A percentile compares a stretch with the other conserved stretches of the same genome.
These are phyloP conservation scores for Phymatocera aterrima DNA, from an alignment of 2,888 invertebrate species.

Conservation along the genomic window DNA sequence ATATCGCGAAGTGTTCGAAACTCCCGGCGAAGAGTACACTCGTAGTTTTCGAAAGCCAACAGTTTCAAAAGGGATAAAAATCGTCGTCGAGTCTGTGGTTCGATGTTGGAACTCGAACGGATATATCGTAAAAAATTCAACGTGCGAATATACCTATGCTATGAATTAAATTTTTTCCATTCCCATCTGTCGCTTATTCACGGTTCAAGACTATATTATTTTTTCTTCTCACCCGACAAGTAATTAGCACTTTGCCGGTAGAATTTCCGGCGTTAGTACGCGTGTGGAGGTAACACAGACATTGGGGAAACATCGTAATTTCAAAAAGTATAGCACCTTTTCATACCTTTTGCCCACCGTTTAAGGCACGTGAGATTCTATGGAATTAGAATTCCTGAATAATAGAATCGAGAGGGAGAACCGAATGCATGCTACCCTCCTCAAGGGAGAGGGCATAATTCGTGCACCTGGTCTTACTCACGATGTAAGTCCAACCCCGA, in stretches of 20 bases:
- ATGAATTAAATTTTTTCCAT: conserved; percentile 21
- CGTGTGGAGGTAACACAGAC: background rate
- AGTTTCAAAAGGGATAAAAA: too few species aligned
- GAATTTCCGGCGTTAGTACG: conserved; percentile 5
- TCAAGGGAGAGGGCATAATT: background rate
- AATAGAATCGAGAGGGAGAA: conserved; percentile 1
- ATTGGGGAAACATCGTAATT: background rate
- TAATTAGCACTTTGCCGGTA: conserved; percentile 4
- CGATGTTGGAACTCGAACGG: too few species aligned
- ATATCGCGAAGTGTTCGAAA: too few species aligned
- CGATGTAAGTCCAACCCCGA: background rate
- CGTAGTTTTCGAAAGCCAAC: too few species aligned
- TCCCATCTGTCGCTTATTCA: conserved; percentile 17
- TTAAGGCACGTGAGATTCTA: background rate
- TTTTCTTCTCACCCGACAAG: conserved; percentile 22
- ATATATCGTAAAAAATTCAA: too few species aligned
- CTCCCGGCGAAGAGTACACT: too few species aligned
- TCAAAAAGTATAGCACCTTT: background rate
- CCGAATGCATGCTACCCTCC: background rate
- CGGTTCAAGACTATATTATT: conserved; percentile 16
- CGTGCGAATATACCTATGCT: background rate
- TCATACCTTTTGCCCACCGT: background rate
- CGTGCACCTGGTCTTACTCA: background rate
- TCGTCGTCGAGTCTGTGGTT: too few species aligned
- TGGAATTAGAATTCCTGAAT: conserved; percentile 16